Conservation (phyloP, 2,113 vertebrate genomes). For the Tauraco erythrolophus region DNA sequence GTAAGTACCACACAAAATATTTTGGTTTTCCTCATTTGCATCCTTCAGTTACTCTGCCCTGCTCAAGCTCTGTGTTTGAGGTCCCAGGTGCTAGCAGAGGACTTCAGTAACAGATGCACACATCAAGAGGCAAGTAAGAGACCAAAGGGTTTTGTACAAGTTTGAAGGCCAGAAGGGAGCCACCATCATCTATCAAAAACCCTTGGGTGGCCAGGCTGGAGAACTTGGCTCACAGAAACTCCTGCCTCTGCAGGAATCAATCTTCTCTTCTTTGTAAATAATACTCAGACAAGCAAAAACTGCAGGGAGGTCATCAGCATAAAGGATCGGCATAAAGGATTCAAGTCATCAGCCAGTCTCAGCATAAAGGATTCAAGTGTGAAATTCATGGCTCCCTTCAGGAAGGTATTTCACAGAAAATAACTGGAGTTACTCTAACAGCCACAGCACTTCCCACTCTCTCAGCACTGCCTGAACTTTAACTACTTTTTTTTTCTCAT, state of each 20-base stretch:
- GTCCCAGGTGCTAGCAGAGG: neutral
- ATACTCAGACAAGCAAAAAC: neutral
- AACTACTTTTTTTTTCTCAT: neutral
- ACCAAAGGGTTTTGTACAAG: neutral
- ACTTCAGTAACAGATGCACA: neutral
- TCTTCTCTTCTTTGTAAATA: neutral
- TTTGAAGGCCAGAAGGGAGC: neutral
- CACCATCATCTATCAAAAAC: neutral
- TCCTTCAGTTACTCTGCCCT: neutral
- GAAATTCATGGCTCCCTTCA: neutral
- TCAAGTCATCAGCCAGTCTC: neutral
- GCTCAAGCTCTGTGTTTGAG: neutral
- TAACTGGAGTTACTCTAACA: neutral
- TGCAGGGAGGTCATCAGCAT: neutral
- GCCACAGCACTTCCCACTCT: neutral
- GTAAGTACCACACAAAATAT: conserved; percentile 68
- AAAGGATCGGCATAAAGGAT: neutral
- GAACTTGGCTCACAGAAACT: neutral
- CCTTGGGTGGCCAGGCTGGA: neutral
- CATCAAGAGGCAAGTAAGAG: neutral
- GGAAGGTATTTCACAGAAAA: conserved; percentile 1
- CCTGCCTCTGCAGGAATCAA: neutral
- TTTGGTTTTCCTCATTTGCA: neutral
- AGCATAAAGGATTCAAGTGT: neutral
- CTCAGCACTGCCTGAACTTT: neutral